Evolutionary conservation across 1,140 invertebrate species (phyloP).

Genomic region (Macrotrachela quadricornifera): DNA sequence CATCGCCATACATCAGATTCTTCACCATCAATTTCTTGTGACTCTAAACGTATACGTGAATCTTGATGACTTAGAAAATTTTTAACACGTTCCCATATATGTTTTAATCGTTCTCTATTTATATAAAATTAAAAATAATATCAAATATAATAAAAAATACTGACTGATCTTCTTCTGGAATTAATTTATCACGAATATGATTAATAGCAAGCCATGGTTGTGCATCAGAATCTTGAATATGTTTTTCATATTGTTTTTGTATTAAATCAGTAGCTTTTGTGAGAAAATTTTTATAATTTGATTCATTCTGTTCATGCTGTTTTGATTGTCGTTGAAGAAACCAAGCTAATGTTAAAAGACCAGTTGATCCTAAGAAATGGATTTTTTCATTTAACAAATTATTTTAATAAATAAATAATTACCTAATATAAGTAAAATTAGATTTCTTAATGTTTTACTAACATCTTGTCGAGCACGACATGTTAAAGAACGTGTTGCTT

Average conservation of each 20-base stretch:
- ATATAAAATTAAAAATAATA: background rate
- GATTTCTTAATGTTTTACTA: too few relatives aligned
- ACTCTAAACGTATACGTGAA: conserved; percentile 61
- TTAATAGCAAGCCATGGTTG: conserved; percentile 50
- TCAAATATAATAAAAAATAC: background rate
- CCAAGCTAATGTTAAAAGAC: too few relatives aligned
- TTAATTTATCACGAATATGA: conserved; percentile 65
- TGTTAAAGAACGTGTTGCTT: too few relatives aligned
- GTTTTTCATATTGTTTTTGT: conserved; percentile 21
- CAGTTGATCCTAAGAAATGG: too few relatives aligned
- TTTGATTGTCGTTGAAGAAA: too few relatives aligned
- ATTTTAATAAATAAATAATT: too few relatives aligned
- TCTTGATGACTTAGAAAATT: conserved; percentile 65
- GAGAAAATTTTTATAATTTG: conserved; percentile 13
- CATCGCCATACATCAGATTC: conserved; percentile 73
- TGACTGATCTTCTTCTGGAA: conserved; percentile 51
- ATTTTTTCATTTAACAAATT: too few relatives aligned
- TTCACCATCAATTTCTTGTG: conserved; percentile 62
- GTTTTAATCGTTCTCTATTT: conserved; percentile 31
- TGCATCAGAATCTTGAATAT: conserved; percentile 12
- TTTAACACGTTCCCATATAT: conserved; percentile 33
- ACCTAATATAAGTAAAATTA: too few relatives aligned
- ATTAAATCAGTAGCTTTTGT: conserved; percentile 23
- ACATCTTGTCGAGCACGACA: too few relatives aligned
- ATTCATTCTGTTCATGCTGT: too few relatives aligned